These are phyloP conservation scores for Suillia variegata DNA, from an alignment of 2,888 invertebrate genomes.

Conservation along the genomic window DNA sequence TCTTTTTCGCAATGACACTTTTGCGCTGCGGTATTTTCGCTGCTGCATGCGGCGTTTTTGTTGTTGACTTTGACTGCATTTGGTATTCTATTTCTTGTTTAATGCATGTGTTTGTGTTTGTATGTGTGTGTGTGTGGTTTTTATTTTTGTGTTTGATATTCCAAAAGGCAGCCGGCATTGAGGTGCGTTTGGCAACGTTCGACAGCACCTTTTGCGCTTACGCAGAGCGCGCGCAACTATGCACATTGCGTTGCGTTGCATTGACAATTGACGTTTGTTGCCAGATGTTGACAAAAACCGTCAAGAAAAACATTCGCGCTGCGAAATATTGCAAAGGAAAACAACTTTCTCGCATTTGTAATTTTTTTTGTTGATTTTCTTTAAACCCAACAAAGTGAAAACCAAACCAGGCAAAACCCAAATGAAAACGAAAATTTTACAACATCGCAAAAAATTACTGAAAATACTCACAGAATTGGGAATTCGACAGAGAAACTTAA, in stretches of 20 bases:
- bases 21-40: not conserved
- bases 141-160: slow-evolving; percentile 14
- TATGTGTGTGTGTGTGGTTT: slow-evolving; percentile 13
- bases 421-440: no score
- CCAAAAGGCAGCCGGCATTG: slow-evolving; percentile 29
- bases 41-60: slow-evolving; percentile 12
- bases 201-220: not conserved
- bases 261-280: not conserved
- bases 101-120: slow-evolving; percentile 32
- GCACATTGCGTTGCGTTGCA: no score
- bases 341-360: slow-evolving; percentile 22
- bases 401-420: no score
- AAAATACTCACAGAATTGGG: no score
- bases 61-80: slow-evolving; percentile 30
- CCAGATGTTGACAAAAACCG: not conserved
- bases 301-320: not conserved
- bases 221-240: no score
- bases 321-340: slow-evolving; percentile 8
- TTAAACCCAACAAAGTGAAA: no score
- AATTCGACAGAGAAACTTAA: no score
- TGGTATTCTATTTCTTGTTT: slow-evolving; percentile 40
- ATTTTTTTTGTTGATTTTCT: not conserved
- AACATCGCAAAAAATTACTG: no score
- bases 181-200: not conserved
- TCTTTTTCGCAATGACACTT: slow-evolving; percentile 13